Evolutionary conservation across 1,140 invertebrate species (phyloP), one percentile per base, ranked within the genome.

Genomic region (Sitophilus oryzae): DNA sequence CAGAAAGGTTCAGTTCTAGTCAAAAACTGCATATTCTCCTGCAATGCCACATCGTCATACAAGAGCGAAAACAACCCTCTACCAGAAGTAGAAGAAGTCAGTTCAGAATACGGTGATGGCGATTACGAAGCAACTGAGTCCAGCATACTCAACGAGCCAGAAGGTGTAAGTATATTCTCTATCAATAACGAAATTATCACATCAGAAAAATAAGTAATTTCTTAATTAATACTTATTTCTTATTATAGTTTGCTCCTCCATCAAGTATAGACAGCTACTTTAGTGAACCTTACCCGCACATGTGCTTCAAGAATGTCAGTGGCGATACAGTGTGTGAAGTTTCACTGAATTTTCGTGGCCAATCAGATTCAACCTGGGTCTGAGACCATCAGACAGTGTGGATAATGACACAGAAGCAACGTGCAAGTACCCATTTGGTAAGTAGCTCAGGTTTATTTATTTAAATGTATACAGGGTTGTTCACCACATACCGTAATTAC

Each of bases 21-120:
- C 3, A 73, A 74, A 10, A 74, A 78, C 34, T 84, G 82, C 58
- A 71, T 73, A 4, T 84, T 82, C 58, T 74, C 75, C 5, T 84
- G 82, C 60, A 71, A 74, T 67, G 63, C 71, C 66, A 47, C 73
- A 56, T 56, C 59, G 56, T 19, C 70, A 61, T 52, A 67, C 66
- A 59, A 66, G 62, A 69, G 47, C n/a, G 50, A 59, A 34, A 36
- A 49, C 0, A 59, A 59, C 4, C 46, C 52, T 4, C 49, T 49
- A n/a, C 46, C 43, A 16, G 50, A 58, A 16, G 66, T 49, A 63
- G 56, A 69, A 64, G 9, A 66, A 62, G 20, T 42, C 58, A 35
- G 60, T 62, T 25, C 65, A 56, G 56, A 58, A 36, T 67, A 74
- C 20, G 71, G 71, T 38, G 62, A 66, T 36, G 52, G 61, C 25